These are phyloP conservation scores for Hypocryptadius cinnamomeus DNA, from an alignment of 2,113 vertebrate species.

Conservation along the genomic window DNA sequence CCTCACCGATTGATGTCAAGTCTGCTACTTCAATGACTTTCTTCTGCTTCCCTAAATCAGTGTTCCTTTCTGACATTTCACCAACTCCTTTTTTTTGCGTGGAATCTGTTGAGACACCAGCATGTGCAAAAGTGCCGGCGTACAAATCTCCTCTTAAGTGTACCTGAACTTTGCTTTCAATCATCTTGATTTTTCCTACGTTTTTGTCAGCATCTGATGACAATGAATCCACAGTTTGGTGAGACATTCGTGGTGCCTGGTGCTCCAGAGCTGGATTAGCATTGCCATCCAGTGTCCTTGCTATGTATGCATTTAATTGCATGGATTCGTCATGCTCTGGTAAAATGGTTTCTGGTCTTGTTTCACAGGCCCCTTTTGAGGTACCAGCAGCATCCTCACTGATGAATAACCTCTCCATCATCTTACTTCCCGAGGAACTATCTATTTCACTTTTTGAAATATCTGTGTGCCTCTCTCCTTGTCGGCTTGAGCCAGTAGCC, in stretches of 20 bases:
- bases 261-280: slow-evolving; percentile 54
- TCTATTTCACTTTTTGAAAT: slow-evolving; percentile 25
- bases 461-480: background rate
- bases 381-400: background rate
- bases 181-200: slow-evolving; percentile 25
- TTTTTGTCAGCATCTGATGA: background rate
- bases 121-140: background rate
- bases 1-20: slow-evolving; percentile 25
- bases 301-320: background rate
- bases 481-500: background rate
- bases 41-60: background rate
- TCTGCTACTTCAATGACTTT: slow-evolving; percentile 42
- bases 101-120: slow-evolving; percentile 3
- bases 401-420: slow-evolving; percentile 36
- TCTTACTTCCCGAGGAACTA: background rate
- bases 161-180: slow-evolving; percentile 23
- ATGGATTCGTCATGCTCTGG: background rate
- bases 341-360: background rate
- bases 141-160: slow-evolving; percentile 38
- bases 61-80: background rate
- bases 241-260: background rate
- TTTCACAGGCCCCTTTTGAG: background rate
- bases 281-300: slow-evolving; percentile 59
- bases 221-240: slow-evolving; percentile 9
- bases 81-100: background rate